Evolutionary conservation across 2,797 vertebrate species (phyloP), one percentile per base, ranked within the genome.

Genomic region (Euthynnus affinis): DNA sequence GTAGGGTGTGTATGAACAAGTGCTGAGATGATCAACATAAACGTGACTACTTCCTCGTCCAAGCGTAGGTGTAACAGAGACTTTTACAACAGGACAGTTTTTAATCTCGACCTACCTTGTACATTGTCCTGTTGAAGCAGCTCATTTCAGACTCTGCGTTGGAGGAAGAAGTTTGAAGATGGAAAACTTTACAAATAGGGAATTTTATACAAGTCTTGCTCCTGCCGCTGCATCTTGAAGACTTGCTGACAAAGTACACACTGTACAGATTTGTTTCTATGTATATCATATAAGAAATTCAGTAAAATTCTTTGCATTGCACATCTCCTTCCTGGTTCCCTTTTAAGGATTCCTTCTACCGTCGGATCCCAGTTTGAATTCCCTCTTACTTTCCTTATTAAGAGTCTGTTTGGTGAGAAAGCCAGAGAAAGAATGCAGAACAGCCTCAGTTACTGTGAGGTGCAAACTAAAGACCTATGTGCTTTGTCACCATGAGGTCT

Each of bases 401-500:
- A 46, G 32, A 65, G 71, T 80, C 20, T 25, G 56, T 76, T 51
- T 76, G 52, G 40, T 42, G 27, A 34, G 40, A 66, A 63, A 78
- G 49, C 40, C 49, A 8, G 48, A 46, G 10, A 57, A 61, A 27
- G 10, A 40, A 18, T 20, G 34, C 80, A 71, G 56, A 68, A 58
- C 59, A 74, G 57, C 71, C 71, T 67, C 52, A 48, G 55, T 57
- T 68, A 66, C 29, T 61, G 40, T 13, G 7, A 83, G 62, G 44
- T 71, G 27, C 71, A 32, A 57, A 78, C 23, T 81, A 60, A 72
- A 62, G 60, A 74, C 40, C 60, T 53, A 15, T 82, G 80, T 85
- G 71, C 32, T 82, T 81, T 58, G 63, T 80, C 70, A 81, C 77
- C 75, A 77, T 60, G 69, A 77, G 46, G 3, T 70, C 61, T 80